phyloP scores from a whole-genome alignment of 2,113 vertebrate genomes.

The Ailurus styani region DNA sequence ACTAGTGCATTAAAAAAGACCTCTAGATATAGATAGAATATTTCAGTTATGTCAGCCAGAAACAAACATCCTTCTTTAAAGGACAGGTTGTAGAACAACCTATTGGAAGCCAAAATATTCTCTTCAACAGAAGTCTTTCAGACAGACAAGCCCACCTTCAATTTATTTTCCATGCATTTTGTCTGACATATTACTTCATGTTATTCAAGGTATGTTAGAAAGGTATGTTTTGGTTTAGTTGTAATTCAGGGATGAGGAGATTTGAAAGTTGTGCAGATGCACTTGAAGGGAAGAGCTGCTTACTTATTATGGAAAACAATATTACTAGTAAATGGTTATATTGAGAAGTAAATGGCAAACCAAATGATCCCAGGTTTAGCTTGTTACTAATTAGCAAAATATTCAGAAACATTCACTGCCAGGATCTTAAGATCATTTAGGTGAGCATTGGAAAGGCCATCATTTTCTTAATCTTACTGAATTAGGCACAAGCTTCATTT shows the following conservation, averaged over 20 bases:
- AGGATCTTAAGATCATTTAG: not conserved
- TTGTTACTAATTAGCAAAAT: not conserved
- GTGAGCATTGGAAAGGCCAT: not conserved
- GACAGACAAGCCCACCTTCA: not conserved
- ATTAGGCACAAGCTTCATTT: not conserved
- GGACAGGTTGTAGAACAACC: not conserved
- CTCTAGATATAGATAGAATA: not conserved
- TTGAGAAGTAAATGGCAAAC: conserved; percentile 15
- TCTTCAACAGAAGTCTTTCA: not conserved
- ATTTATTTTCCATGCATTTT: not conserved
- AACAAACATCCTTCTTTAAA: not conserved
- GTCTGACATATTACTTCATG: not conserved
- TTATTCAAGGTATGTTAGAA: not conserved
- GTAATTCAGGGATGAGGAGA: not conserved
- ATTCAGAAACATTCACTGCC: not conserved
- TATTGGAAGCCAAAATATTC: not conserved
- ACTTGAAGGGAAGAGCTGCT: not conserved
- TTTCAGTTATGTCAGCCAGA: not conserved
- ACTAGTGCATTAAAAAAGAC: not conserved
- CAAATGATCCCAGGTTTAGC: not conserved
- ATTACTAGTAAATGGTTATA: not conserved
- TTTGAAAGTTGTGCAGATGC: not conserved
- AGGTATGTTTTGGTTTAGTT: not conserved
- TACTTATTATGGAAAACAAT: not conserved
- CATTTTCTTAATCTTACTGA: not conserved